Percentiles rank a stretch among this genome's conserved stretches.
phyloP scores from a whole-genome alignment of 2,113 vertebrate genomes.

The Scolopax mira region DNA sequence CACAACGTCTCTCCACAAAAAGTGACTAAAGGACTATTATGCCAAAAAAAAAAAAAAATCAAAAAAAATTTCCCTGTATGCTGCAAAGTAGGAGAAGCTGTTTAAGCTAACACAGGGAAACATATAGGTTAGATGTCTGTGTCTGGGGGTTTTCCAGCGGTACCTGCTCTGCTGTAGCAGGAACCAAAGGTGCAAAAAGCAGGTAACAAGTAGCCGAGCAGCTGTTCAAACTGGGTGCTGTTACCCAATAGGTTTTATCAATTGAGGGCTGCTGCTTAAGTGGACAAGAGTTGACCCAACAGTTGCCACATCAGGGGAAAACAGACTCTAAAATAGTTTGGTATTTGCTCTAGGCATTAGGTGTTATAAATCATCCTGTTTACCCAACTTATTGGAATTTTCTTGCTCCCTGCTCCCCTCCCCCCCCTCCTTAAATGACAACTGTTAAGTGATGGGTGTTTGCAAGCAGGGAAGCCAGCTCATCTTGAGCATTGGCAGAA shows the following conservation, averaged over 20 bases:
- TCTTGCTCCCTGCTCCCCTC: neutral
- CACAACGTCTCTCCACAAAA: neutral
- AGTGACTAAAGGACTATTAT: neutral
- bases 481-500: neutral
- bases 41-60: too few species aligned
- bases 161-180: neutral
- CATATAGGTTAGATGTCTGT: neutral
- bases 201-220: neutral
- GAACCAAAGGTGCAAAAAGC: neutral
- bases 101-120: neutral
- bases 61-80: too few species aligned
- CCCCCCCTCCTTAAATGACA: neutral
- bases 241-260: neutral
- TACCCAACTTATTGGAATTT: neutral
- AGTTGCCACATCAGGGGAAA: neutral
- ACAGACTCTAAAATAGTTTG: neutral
- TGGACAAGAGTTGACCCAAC: neutral
- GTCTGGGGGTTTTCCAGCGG: neutral
- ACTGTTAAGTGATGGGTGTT: neutral
- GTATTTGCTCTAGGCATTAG: constrained; percentile 40
- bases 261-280: neutral
- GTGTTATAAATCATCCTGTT: constrained; percentile 35
- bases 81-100: neutral
- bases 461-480: neutral
- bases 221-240: neutral